Evolutionary conservation across 1,140 invertebrate genomes (phyloP).

Genomic region (Papilio machaon): DNA sequence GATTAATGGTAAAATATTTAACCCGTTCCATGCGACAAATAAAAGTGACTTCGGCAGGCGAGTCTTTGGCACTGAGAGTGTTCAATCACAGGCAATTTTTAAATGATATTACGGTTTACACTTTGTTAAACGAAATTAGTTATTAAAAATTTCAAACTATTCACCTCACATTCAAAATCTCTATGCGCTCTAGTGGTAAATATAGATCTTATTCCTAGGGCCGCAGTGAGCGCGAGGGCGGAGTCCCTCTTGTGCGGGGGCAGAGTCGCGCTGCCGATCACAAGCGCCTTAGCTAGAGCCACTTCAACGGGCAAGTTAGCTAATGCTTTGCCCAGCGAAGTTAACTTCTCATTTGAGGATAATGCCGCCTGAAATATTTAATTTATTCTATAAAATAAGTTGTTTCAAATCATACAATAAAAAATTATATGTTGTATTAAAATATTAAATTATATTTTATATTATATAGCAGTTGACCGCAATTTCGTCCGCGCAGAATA

Average conservation of each 20-base stretch:
- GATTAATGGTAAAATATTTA: too few species aligned
- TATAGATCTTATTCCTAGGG: conserved; percentile 96
- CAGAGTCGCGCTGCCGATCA: conserved; percentile 95
- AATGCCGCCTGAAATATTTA: conserved; percentile 87
- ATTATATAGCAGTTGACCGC: too few species aligned
- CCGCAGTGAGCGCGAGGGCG: conserved; percentile 94
- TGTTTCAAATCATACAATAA: too few species aligned
- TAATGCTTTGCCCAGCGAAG: conserved; percentile 93
- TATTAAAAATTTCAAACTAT: conserved; percentile 31
- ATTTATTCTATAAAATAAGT: not conserved
- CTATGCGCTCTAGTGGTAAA: conserved; percentile 95
- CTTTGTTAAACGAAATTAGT: too few species aligned
- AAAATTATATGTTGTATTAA: too few species aligned
- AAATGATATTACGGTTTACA: too few species aligned
- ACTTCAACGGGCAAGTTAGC: conserved; percentile 97
- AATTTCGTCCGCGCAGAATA: too few species aligned
- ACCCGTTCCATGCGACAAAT: not conserved
- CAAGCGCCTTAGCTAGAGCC: conserved; percentile 97
- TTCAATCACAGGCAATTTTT: too few species aligned
- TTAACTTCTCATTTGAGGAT: conserved; percentile 92
- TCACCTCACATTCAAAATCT: conserved; percentile 91
- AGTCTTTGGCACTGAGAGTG: too few species aligned
- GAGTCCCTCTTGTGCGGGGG: conserved; percentile 86
- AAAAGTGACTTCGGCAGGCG: too few species aligned
- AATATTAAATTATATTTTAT: too few species aligned